phyloP scores from a whole-genome alignment of 2,888 invertebrate genomes.

The Isotomurus palustris region DNA sequence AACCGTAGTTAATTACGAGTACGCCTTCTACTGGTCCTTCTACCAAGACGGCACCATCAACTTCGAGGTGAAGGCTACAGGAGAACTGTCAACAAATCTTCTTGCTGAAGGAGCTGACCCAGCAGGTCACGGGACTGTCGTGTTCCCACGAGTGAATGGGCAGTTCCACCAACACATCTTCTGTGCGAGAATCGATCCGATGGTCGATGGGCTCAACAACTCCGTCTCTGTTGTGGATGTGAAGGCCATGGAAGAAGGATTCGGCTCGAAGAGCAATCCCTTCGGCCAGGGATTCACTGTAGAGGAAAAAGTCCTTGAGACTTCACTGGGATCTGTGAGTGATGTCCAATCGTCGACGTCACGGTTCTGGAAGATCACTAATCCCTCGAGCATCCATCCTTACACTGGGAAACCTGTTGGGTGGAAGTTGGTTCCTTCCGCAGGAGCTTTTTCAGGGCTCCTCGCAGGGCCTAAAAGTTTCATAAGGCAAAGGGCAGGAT shows the following conservation, averaged over 20 bases:
- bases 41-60: conserved; percentile 35
- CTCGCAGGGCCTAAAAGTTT: conserved; percentile 29
- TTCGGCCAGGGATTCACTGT: conserved; percentile 39
- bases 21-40: conserved; percentile 39
- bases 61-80: conserved; percentile 40
- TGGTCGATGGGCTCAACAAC: conserved; percentile 37
- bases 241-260: conserved; percentile 17
- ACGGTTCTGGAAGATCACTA: conserved; percentile 37
- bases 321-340: conserved; percentile 15
- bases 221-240: conserved; percentile 31
- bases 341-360: conserved; percentile 22
- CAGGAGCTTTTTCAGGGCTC: conserved; percentile 20
- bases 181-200: conserved; percentile 33
- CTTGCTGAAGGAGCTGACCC: conserved; percentile 20
- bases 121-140: conserved; percentile 24
- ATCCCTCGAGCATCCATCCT: conserved; percentile 30
- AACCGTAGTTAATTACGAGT: conserved; percentile 42
- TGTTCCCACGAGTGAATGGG: conserved; percentile 23
- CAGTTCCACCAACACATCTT: conserved; percentile 42
- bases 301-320: conserved; percentile 19
- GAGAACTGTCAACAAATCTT: conserved; percentile 26
- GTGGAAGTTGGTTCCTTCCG: conserved; percentile 41
- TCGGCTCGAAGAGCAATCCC: conserved; percentile 31
- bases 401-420: conserved; percentile 34
- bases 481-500: conserved; percentile 36